These are phyloP conservation scores for Eurytoma californica DNA, from an alignment of 2,888 invertebrate species.

Conservation along the genomic window DNA sequence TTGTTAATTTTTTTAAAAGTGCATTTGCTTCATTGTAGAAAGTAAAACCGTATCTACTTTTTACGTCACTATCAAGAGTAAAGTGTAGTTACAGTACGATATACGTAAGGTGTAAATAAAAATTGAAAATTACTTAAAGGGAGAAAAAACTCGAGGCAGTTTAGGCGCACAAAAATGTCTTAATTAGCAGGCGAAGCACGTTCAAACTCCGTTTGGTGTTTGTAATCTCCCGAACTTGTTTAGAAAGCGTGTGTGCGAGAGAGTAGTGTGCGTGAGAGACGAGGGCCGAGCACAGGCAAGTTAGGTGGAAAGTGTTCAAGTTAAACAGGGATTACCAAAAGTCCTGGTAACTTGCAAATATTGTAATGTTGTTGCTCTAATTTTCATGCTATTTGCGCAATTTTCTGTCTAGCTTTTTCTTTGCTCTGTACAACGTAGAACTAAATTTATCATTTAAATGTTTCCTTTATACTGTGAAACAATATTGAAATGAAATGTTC, in stretches of 20 bases:
- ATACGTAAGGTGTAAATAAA: not conserved
- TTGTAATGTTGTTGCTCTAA: constrained; percentile 18
- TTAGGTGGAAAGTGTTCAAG: constrained; percentile 24
- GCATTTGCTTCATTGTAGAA: too few species aligned
- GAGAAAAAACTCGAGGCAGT: constrained; percentile 7
- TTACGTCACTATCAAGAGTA: not conserved
- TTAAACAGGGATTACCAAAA: constrained; percentile 38
- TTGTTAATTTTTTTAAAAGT: too few species aligned
- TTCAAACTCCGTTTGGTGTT: constrained; percentile 57
- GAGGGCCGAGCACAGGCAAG: not conserved
- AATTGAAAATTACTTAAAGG: constrained; percentile 1
- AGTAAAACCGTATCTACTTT: not conserved
- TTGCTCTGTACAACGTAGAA: not conserved
- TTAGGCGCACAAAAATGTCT: constrained; percentile 58
- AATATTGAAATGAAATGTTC: constrained; percentile 34
- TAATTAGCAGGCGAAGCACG: constrained; percentile 62
- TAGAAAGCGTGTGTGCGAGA: not conserved
- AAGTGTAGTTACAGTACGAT: not conserved
- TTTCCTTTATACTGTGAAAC: too few species aligned
- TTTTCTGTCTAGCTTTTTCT: not conserved
- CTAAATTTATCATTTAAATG: too few species aligned
- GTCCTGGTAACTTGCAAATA: constrained; percentile 22
- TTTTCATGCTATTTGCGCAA: not conserved
- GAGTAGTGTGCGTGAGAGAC: not conserved
- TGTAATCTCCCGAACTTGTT: constrained; percentile 60